Conservation (phyloP, 2,888 invertebrate genomes). For the Tipula helvola region DNA sequence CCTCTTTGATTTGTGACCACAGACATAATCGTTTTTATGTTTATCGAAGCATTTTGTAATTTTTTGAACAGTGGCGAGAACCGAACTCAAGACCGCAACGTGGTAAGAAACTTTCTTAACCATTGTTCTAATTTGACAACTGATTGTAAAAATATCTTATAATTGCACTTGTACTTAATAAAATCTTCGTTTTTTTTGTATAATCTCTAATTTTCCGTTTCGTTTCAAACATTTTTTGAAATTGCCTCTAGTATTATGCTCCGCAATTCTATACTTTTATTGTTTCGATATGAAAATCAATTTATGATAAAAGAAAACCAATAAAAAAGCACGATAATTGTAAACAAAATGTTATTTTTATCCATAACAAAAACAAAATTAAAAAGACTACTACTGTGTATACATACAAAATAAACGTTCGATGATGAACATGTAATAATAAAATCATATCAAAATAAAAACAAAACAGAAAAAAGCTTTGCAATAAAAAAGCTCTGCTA, state of each 20-base stretch:
- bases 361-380: background rate
- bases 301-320: background rate
- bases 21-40: too few species aligned
- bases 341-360: slow-evolving; percentile 4
- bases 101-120: too few species aligned
- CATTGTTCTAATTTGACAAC: background rate
- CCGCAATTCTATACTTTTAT: background rate
- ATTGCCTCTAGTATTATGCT: background rate
- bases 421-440: background rate
- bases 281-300: background rate
- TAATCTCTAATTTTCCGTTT: background rate
- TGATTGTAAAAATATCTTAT: background rate
- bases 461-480: background rate
- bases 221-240: background rate
- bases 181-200: background rate
- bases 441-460: background rate
- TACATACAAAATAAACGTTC: background rate
- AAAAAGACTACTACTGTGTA: background rate
- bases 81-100: too few species aligned
- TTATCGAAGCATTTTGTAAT: too few species aligned
- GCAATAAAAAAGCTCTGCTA: background rate
- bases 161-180: background rate
- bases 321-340: background rate
- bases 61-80: too few species aligned
- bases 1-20: too few species aligned